Evolutionary conservation across 1,140 invertebrate species (phyloP).

Genomic region (Apis mellifera): DNA sequence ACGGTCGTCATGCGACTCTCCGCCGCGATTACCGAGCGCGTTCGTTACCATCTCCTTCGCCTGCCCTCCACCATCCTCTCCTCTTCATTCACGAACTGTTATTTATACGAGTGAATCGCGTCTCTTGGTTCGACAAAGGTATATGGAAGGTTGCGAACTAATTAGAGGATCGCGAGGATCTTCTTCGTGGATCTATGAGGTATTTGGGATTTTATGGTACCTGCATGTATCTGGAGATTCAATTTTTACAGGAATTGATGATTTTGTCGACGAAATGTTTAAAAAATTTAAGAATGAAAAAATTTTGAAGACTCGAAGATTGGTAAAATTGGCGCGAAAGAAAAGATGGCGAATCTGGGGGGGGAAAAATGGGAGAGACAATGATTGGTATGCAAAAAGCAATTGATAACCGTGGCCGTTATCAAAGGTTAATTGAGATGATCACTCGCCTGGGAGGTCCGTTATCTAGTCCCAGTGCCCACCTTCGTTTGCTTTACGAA

Average conservation of each 20-base stretch:
- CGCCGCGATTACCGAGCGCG: conserved; percentile 37
- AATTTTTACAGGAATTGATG: too few species aligned
- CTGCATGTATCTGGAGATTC: neutral
- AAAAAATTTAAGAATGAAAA: too few species aligned
- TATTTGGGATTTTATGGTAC: neutral
- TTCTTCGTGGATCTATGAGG: neutral
- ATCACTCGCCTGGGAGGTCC: conserved; percentile 79
- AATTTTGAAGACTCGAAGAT: too few species aligned
- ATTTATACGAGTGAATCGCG: conserved; percentile 6
- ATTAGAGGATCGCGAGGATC: conserved; percentile 5
- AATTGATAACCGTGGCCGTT: conserved; percentile 68
- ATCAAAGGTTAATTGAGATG: conserved; percentile 72
- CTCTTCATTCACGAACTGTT: conserved; percentile 8
- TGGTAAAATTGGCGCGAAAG: neutral
- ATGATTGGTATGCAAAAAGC: conserved; percentile 52
- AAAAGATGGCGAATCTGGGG: too few species aligned
- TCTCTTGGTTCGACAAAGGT: neutral
- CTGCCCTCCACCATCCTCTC: conserved; percentile 6
- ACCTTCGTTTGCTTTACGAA: conserved; percentile 74
- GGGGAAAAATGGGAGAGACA: neutral
- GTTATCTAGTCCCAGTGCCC: conserved; percentile 74
- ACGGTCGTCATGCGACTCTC: conserved; percentile 40
- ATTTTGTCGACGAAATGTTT: neutral
- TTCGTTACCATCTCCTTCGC: conserved; percentile 25
- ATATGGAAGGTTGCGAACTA: neutral